These are phyloP conservation scores for Himalopsyche japonica DNA, from an alignment of 2,888 invertebrate species.

Conservation along the genomic window DNA sequence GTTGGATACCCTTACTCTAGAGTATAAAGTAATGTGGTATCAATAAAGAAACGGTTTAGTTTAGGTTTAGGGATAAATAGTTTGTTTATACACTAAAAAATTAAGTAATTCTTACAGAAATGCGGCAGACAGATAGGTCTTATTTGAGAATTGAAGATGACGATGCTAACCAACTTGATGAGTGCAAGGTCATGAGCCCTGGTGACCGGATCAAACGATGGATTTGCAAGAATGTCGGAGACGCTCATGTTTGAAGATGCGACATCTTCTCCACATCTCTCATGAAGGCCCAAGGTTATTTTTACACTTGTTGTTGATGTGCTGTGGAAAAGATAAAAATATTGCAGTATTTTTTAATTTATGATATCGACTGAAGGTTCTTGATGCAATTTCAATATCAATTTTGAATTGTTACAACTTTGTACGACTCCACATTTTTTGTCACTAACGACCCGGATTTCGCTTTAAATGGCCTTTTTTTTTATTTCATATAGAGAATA, in stretches of 20 bases:
- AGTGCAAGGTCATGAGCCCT: constrained; percentile 64
- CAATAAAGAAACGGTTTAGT: not conserved
- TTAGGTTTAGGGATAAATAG: too few relatives aligned
- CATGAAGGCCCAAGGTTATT: constrained; percentile 59
- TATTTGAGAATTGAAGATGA: constrained; percentile 56
- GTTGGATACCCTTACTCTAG: too few relatives aligned
- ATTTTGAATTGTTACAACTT: too few relatives aligned
- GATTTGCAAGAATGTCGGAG: constrained; percentile 56
- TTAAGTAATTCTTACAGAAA: constrained; percentile 47
- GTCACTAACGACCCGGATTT: too few relatives aligned
- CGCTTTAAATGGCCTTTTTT: too few relatives aligned
- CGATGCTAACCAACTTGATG: constrained; percentile 57
- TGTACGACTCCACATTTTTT: too few relatives aligned
- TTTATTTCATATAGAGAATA: too few relatives aligned
- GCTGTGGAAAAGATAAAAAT: not conserved
- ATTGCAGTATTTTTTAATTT: too few relatives aligned
- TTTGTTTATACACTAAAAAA: constrained; percentile 12
- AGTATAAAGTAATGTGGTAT: too few relatives aligned
- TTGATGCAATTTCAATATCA: too few relatives aligned
- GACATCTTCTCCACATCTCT: constrained; percentile 54
- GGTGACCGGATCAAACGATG: constrained; percentile 57
- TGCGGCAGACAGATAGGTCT: constrained; percentile 63
- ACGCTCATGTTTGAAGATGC: constrained; percentile 58
- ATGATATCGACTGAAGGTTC: too few relatives aligned
- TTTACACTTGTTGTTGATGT: constrained; percentile 47